These are phyloP conservation scores for Syngnathus floridae DNA, from an alignment of 2,113 vertebrate genomes.

Conservation along the genomic window DNA sequence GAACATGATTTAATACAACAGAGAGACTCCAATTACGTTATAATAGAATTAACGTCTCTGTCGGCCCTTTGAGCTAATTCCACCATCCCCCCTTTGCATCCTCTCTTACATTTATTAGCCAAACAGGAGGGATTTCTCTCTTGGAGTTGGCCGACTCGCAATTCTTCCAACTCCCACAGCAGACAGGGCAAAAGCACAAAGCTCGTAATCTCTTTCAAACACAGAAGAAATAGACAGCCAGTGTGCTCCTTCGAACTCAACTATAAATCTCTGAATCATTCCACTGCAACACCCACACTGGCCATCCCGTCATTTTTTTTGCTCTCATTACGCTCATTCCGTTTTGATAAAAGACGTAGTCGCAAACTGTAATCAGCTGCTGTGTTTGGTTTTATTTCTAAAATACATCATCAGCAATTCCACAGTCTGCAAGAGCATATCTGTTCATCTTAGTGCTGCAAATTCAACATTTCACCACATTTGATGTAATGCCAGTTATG, in stretches of 20 bases:
- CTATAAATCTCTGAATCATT: constrained; percentile 17
- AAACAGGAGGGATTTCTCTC: constrained; percentile 32
- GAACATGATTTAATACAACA: background rate
- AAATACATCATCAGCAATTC: constrained; percentile 2
- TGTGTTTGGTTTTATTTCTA: constrained; percentile 4
- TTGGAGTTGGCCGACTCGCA: constrained; percentile 24
- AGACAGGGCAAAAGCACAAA: constrained; percentile 25
- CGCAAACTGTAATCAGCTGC: constrained; percentile 1
- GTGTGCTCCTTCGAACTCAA: background rate
- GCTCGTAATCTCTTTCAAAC: constrained; percentile 32
- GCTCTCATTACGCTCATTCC: background rate
- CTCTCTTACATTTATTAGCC: constrained; percentile 26
- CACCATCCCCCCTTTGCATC: constrained; percentile 12
- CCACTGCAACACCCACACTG: background rate
- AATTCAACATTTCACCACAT: constrained; percentile 2
- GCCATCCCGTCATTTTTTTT: constrained; percentile 2
- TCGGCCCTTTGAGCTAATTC: constrained; percentile 25
- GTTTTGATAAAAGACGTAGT: background rate
- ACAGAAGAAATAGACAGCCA: constrained; percentile 26
- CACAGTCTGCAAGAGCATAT: background rate
- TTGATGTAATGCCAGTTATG: background rate
- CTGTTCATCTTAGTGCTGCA: background rate
- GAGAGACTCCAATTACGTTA: background rate
- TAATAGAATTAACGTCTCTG: constrained; percentile 11
- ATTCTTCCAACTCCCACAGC: constrained; percentile 27